A percentile compares a stretch with the other conserved stretches of the same genome.
Evolutionary conservation across 2,888 invertebrate genomes (phyloP).

Genomic region (Rhagium mordax): DNA sequence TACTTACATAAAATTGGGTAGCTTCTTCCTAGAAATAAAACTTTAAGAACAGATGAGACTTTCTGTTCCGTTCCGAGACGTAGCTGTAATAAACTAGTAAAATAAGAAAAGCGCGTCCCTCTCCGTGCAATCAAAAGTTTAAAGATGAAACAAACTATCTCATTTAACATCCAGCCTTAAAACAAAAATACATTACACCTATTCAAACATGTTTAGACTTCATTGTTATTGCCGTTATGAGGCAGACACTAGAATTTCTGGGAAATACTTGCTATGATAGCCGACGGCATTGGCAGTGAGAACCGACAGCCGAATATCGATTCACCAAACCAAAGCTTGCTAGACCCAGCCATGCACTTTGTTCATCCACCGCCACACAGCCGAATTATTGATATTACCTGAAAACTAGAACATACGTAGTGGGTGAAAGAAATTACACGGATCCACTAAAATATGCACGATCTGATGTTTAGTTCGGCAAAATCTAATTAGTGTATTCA

Average conservation of each 20-base stretch:
- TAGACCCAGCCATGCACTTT: constrained; percentile 44
- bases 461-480: too few relatives aligned
- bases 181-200: constrained; percentile 34
- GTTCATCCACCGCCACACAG: constrained; percentile 39
- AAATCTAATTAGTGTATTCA: too few relatives aligned
- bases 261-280: constrained; percentile 6
- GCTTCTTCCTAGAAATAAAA: background rate
- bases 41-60: background rate
- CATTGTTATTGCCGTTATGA: background rate
- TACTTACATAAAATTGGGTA: background rate
- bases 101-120: constrained; percentile 17
- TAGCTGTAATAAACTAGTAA: constrained; percentile 23
- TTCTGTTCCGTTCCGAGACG: background rate
- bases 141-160: constrained; percentile 39
- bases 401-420: constrained; percentile 15
- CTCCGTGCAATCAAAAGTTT: background rate
- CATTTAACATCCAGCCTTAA: constrained; percentile 43
- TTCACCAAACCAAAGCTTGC: constrained; percentile 38
- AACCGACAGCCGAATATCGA: constrained; percentile 46
- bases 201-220: background rate
- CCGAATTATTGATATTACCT: constrained; percentile 59
- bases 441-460: background rate
- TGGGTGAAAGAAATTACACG: background rate
- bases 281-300: constrained; percentile 9
- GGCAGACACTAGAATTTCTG: background rate